Conservation (phyloP, 2,797 vertebrate species). For the Melanotaenia maccullochi region DNA sequence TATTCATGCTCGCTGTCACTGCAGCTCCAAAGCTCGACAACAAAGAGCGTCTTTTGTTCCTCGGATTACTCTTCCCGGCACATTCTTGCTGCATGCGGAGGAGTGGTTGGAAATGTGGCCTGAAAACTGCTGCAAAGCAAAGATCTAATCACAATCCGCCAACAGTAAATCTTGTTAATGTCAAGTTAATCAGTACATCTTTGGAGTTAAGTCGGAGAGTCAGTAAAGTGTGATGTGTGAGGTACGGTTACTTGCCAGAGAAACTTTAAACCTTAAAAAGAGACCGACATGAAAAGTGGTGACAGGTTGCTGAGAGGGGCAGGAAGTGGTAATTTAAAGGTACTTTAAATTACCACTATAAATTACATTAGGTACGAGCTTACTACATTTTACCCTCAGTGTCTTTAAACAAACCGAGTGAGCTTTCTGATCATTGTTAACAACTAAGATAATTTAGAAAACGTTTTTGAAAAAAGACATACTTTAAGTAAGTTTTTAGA, state of each 20-base stretch:
- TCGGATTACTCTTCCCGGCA: slow-evolving; percentile 36
- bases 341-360: neutral
- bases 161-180: neutral
- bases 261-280: neutral
- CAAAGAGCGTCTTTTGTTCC: slow-evolving; percentile 76
- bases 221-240: neutral
- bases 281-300: neutral
- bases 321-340: slow-evolving; percentile 34
- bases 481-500: neutral
- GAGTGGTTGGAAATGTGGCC: neutral
- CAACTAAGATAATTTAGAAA: neutral
- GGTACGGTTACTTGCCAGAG: neutral
- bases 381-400: neutral
- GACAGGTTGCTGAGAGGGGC: neutral
- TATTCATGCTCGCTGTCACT: slow-evolving; percentile 72
- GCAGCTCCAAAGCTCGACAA: slow-evolving; percentile 62
- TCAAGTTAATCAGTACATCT: neutral
- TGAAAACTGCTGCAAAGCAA: neutral
- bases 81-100: slow-evolving; percentile 59
- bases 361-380: too few relatives aligned
- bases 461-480: neutral
- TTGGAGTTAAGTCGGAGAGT: neutral
- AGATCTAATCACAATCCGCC: neutral
- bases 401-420: neutral
- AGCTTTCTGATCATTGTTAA: neutral